Conservation (phyloP, 1,140 invertebrate species). For the Diachasmimorpha longicaudata region DNA sequence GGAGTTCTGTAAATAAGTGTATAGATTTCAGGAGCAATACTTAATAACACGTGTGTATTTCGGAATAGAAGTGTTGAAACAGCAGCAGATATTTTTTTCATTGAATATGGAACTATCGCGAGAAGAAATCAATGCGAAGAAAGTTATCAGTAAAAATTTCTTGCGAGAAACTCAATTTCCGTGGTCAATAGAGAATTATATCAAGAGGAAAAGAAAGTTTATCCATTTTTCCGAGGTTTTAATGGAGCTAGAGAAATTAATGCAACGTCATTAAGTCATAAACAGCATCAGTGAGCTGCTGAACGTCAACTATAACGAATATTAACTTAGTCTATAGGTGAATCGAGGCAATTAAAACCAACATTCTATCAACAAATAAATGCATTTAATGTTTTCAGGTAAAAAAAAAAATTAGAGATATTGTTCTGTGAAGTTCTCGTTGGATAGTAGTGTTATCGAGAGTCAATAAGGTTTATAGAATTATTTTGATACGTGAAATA, state of each 20-base stretch:
- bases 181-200: neutral
- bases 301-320: neutral
- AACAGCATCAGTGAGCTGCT: neutral
- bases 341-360: neutral
- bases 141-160: too few relatives aligned
- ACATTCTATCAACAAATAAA: neutral
- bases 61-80: neutral
- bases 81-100: neutral
- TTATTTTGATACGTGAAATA: conserved; percentile 19
- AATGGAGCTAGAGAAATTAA: neutral
- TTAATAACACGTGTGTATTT: neutral
- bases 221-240: neutral
- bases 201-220: too few relatives aligned
- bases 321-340: neutral
- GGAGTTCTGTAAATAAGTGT: neutral
- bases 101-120: neutral
- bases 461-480: conserved; percentile 4
- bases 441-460: neutral
- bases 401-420: neutral
- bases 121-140: too few relatives aligned
- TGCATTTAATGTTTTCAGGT: neutral
- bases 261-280: neutral
- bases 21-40: neutral
- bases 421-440: neutral
- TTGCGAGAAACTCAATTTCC: neutral